Evolutionary conservation across 1,140 invertebrate genomes (phyloP).

Genomic region (Meloidogyne chitwoodi): DNA sequence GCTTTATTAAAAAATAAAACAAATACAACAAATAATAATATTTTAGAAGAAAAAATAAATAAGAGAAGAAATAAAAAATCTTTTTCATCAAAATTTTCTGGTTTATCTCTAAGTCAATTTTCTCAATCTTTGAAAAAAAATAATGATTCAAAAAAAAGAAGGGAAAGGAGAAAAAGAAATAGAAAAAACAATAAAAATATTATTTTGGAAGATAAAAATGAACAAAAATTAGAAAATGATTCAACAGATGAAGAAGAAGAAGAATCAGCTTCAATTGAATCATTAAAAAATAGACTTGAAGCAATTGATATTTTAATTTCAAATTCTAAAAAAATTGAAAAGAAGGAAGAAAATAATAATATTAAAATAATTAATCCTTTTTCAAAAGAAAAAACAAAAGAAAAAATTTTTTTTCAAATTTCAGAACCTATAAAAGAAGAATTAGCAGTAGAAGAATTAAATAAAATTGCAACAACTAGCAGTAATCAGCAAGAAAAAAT

Average conservation of each 20-base stretch:
- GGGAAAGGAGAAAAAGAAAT: neutral
- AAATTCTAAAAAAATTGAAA: neutral
- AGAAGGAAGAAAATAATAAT: too few species aligned
- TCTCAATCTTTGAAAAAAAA: neutral
- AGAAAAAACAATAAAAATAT: neutral
- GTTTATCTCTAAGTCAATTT: neutral
- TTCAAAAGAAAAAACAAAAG: too few species aligned
- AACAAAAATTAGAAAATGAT: neutral
- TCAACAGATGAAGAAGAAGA: constrained; percentile 1
- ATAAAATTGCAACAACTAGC: too few species aligned
- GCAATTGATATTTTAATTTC: too few species aligned
- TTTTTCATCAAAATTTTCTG: neutral
- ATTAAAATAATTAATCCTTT: too few species aligned
- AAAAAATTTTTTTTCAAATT: too few species aligned
- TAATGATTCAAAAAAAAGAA: neutral
- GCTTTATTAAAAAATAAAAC: neutral
- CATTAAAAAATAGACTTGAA: neutral
- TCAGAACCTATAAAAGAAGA: too few species aligned
- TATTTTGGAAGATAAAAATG: neutral
- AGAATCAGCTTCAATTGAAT: neutral
- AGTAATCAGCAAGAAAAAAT: too few species aligned
- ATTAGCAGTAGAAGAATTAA: too few species aligned
- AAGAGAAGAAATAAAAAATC: neutral
- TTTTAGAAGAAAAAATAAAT: neutral
- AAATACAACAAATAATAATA: neutral